Base-by-base conservation (phyloP, 1,140 invertebrate species). In the Calycopis cecrops region DNA sequence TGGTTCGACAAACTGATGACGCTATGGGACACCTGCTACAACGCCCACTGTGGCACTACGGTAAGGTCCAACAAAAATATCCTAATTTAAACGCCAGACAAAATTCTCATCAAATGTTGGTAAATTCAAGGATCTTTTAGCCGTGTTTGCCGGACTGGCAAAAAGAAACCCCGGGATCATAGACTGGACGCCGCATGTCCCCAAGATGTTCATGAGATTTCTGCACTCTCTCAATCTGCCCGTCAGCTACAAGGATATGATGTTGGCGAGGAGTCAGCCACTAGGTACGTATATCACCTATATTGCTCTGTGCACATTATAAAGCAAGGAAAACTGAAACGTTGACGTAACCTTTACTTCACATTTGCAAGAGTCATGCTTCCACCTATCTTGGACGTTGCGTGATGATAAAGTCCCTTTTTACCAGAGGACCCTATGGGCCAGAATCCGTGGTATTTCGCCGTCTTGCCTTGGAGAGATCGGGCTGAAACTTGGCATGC, bases 1-100 rank as follows among this genome's bases (percentile, higher is more conserved):
- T 98, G 97, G 97, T 92, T 97, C 63, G 89, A 95, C 51, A 94
- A 97, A 71, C 89, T 97, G 17, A 93, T 96, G 89, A 79, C 86
- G n/a, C 76, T 96, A 8, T 97, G 93, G 93, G 89, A 93, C 57
- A 89, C 90, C 7, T 95, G 92, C 77, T 91, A 93, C 62, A 96
- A 94, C 79, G 85, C 89, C 9, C 90, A 90, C 3, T 73, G 80
- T 12, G 96, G 94, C 90, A 93, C 96, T 83, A 85, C 88, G 67
- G 93, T 94, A 88, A 89, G n/a, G 16, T 17, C 7, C 14, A 52
- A 37, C 14, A n/a, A n/a, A n/a, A n/a, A n/a, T n/a, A n/a, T n/a
- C n/a, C n/a, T n/a, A n/a, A n/a, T n/a, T n/a, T n/a, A n/a, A 50
- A 51, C 12, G 9, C 3, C 10, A 51, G 6, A 14, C 21, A 35